Percentiles rank a stretch among this genome's conserved stretches.
These are phyloP conservation scores for Anarsia innoxiella DNA, from an alignment of 2,888 invertebrate genomes.

Conservation along the genomic window DNA sequence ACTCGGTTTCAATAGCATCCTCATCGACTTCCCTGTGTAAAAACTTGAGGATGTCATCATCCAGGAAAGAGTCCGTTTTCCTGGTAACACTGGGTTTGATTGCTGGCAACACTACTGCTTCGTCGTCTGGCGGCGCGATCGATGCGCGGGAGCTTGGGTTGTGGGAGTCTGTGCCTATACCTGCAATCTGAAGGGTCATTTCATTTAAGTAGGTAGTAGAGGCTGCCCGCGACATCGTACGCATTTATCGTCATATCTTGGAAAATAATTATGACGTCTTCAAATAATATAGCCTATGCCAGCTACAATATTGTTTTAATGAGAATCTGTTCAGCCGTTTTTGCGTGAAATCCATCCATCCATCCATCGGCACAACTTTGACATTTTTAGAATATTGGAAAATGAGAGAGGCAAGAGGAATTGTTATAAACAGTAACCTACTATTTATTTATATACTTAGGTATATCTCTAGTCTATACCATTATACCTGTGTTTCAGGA, in stretches of 20 bases:
- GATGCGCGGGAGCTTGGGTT: constrained; percentile 81
- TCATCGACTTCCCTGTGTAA: constrained; percentile 80
- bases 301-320: no score
- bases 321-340: neutral
- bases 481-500: constrained; percentile 80
- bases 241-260: no score
- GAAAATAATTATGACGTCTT: no score
- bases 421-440: no score
- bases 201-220: no score
- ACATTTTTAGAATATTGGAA: neutral
- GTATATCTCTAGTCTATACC: no score
- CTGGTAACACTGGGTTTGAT: constrained; percentile 35
- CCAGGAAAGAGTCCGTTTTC: constrained; percentile 67
- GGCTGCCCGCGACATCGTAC: no score
- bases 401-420: no score
- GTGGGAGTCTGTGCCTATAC: constrained; percentile 78
- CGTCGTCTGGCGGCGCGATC: constrained; percentile 67
- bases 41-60: constrained; percentile 78
- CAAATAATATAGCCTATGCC: no score
- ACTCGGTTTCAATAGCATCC: constrained; percentile 81
- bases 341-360: neutral
- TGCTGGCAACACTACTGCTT: constrained; percentile 36
- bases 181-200: constrained; percentile 60
- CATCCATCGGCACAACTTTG: no score
- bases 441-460: no score